A percentile compares a stretch with the other conserved stretches of the same genome.
Conservation (phyloP, 2,888 invertebrate species). For the Drosophila diplacantha region DNA sequence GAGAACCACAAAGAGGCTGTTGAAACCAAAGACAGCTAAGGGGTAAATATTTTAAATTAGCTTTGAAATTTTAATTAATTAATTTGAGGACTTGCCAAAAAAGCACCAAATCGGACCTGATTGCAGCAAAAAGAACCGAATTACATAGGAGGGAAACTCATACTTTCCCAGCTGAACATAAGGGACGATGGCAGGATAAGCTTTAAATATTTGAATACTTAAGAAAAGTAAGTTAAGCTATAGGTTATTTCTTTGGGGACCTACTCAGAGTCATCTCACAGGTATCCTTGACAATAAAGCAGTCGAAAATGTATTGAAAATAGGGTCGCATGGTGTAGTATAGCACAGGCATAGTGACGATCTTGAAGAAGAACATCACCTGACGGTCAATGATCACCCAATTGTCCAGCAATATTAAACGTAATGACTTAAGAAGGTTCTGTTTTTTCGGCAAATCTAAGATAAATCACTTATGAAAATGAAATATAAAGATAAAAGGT, state of each 20-base stretch:
- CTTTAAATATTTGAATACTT: constrained; percentile 12
- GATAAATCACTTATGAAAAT: too few relatives aligned
- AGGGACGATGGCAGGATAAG: constrained; percentile 58
- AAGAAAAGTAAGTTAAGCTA: neutral
- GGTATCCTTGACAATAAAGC: constrained; percentile 44
- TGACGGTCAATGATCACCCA: constrained; percentile 55
- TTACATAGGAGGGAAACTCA: constrained; percentile 51
- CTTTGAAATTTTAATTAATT: neutral
- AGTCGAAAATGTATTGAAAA: constrained; percentile 61
- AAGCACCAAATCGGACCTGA: constrained; percentile 60
- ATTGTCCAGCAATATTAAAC: constrained; percentile 44
- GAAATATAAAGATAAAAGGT: fast-evolving
- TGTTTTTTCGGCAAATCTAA: constrained; percentile 45
- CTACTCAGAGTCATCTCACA: constrained; percentile 60
- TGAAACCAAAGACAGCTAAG: constrained; percentile 62
- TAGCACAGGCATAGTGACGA: constrained; percentile 58
- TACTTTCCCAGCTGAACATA: constrained; percentile 46
- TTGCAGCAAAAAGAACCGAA: constrained; percentile 57
- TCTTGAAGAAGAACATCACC: constrained; percentile 61
- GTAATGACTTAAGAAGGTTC: constrained; percentile 30
- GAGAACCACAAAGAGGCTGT: constrained; percentile 65
- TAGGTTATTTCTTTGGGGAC: neutral
- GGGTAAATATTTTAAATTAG: neutral
- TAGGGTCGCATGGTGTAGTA: constrained; percentile 57
- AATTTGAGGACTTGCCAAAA: constrained; percentile 34